Evolutionary conservation across 2,113 vertebrate species (phyloP), one percentile per base, ranked within the genome.

Genomic region (Pedetes capensis): DNA sequence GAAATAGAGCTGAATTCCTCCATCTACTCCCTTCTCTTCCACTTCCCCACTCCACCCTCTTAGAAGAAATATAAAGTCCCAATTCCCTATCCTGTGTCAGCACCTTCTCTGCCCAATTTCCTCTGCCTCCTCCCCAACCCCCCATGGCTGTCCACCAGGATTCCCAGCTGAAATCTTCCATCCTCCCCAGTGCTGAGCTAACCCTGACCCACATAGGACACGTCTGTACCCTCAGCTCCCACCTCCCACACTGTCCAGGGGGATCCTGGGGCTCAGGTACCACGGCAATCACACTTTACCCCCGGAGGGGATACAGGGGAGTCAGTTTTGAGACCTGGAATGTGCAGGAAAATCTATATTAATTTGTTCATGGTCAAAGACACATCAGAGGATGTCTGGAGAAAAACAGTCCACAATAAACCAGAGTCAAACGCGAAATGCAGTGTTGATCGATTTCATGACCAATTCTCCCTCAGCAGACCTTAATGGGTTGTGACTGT

Each of bases 401-500:
- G 95, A 97, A 97, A n/a, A n/a, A 91, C 47, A 37, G 57, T 75
- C 95, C 53, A 83, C 76, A 86, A 72, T 68, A 25, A 69, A 14
- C 11, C 57, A 16, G 51, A 78, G 47, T 71, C 44, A 34, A 95
- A 96, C 87, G 96, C 68, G 66, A 92, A 95, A 96, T 44, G 51
- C 47, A 22, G 32, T 63, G 71, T 7, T 16, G 51, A 97, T 93
- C 10, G 75, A 97, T 96, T 97, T 87, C 93, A 87, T 82, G 80
- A 96, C 94, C 72, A 5, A 37, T 79, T 93, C 88, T 81, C 81
- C 95, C 91, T 8, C 20, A 39, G 96, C 90, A 96, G 71, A 84
- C 90, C 14, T 39, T 89, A 97, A 97, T 95, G 86, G 88, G 87
- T 87, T 82, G 25, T 55, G 96, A 94, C 83, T 14, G 81, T 66